A percentile compares a stretch with the other conserved stretches of the same genome.
Evolutionary conservation across 2,888 invertebrate genomes (phyloP).

Genomic region (Cyclophora punctaria): DNA sequence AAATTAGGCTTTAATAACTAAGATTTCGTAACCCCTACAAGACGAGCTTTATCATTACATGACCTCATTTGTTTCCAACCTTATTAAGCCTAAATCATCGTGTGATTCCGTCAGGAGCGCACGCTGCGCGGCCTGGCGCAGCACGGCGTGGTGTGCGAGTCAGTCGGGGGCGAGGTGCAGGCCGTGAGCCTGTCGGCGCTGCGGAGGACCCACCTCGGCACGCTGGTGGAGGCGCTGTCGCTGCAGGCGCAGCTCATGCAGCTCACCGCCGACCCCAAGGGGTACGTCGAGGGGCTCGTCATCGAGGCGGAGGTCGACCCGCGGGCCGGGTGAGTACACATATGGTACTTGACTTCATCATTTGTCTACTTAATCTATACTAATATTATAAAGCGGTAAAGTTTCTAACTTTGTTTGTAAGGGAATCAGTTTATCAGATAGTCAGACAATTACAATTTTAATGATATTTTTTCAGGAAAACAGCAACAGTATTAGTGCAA

Average conservation of each 20-base stretch:
- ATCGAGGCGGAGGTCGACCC: slow-evolving; percentile 83
- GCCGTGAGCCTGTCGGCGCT: slow-evolving; percentile 94
- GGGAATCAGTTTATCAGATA: too few relatives aligned
- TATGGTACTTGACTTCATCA: background rate
- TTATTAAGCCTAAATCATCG: too few relatives aligned
- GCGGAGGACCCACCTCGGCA: slow-evolving; percentile 84
- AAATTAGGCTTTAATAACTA: too few relatives aligned
- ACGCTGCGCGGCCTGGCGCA: slow-evolving; percentile 84
- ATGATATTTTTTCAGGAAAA: slow-evolving; percentile 72
- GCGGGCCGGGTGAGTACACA: slow-evolving; percentile 34
- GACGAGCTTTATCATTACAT: too few relatives aligned
- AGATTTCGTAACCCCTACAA: too few relatives aligned
- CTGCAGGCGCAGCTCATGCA: slow-evolving; percentile 91
- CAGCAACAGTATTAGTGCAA: slow-evolving; percentile 88
- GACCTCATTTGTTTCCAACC: too few relatives aligned
- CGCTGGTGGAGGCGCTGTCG: slow-evolving; percentile 87
- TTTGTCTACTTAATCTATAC: too few relatives aligned
- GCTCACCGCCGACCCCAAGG: slow-evolving; percentile 87
- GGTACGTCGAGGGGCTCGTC: slow-evolving; percentile 91
- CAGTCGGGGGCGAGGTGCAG: slow-evolving; percentile 93
- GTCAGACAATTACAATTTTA: slow-evolving; percentile 1
- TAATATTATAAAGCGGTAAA: too few relatives aligned
- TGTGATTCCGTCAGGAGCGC: slow-evolving; percentile 81
- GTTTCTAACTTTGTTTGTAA: too few relatives aligned
- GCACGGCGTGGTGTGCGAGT: slow-evolving; percentile 89